Percentiles rank a stretch among this genome's conserved stretches.
These are phyloP conservation scores for Morpho deidamia DNA, from an alignment of 2,888 invertebrate species.

Conservation along the genomic window DNA sequence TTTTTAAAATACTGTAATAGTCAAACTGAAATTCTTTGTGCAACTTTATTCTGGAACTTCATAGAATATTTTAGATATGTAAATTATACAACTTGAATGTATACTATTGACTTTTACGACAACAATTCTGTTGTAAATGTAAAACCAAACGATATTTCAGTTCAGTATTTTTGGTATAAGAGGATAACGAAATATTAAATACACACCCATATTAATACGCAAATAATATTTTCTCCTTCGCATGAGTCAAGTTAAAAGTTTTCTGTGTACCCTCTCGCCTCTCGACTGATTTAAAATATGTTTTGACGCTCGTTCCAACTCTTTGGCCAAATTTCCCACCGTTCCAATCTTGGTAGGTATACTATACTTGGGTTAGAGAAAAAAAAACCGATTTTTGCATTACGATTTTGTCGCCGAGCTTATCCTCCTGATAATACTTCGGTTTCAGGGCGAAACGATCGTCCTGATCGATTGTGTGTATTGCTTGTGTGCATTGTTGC, in stretches of 20 bases:
- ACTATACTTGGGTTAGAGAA: not conserved
- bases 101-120: too few species aligned
- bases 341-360: slow-evolving; percentile 7
- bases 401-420: not conserved
- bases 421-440: too few species aligned
- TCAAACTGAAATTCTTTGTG: too few species aligned
- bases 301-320: slow-evolving; percentile 25
- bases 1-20: too few species aligned
- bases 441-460: too few species aligned
- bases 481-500: too few species aligned
- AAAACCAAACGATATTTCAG: not conserved
- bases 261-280: slow-evolving; percentile 10
- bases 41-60: too few species aligned
- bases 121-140: not conserved
- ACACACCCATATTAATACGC: not conserved
- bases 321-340: slow-evolving; percentile 41
- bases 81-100: too few species aligned
- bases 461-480: too few species aligned
- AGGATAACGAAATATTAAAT: not conserved
- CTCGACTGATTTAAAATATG: slow-evolving; percentile 17
- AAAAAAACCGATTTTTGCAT: not conserved
- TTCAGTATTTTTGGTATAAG: not conserved
- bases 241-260: slow-evolving; percentile 3
- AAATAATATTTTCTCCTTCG: not conserved
- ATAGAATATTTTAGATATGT: too few species aligned